These are phyloP conservation scores for Zaprionus camerounensis DNA, from an alignment of 1,140 invertebrate species.

Conservation along the genomic window DNA sequence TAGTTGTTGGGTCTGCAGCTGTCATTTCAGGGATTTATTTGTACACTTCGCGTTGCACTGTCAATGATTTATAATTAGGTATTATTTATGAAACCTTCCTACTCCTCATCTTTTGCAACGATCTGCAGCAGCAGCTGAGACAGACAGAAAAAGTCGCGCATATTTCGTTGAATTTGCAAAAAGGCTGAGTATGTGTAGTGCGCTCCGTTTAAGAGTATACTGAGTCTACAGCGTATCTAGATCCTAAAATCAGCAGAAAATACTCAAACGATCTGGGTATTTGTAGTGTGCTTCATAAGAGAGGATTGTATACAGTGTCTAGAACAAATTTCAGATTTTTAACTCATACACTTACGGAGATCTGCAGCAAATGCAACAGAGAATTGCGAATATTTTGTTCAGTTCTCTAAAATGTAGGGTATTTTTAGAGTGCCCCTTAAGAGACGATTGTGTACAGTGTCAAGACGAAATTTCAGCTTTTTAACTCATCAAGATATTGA, in stretches of 20 bases:
- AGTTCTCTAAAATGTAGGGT: neutral
- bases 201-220: too few relatives aligned
- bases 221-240: too few relatives aligned
- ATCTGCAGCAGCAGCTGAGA: slow-evolving; percentile 51
- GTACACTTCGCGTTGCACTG: slow-evolving; percentile 9
- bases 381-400: neutral
- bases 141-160: neutral
- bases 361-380: neutral
- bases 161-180: too few relatives aligned
- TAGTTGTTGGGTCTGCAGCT: slow-evolving; percentile 60
- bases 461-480: neutral
- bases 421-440: neutral
- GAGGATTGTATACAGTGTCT: too few relatives aligned
- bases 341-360: too few relatives aligned
- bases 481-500: slow-evolving; percentile 8
- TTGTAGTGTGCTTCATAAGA: too few relatives aligned
- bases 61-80: slow-evolving; percentile 47
- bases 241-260: too few relatives aligned
- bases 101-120: neutral
- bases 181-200: too few relatives aligned
- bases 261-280: too few relatives aligned
- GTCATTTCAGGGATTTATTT: slow-evolving; percentile 41
- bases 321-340: too few relatives aligned
- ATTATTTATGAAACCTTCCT: slow-evolving; percentile 28
- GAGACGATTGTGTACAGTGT: neutral